These are phyloP conservation scores for Aethes cnicana DNA, from an alignment of 2,888 invertebrate species.

Conservation along the genomic window DNA sequence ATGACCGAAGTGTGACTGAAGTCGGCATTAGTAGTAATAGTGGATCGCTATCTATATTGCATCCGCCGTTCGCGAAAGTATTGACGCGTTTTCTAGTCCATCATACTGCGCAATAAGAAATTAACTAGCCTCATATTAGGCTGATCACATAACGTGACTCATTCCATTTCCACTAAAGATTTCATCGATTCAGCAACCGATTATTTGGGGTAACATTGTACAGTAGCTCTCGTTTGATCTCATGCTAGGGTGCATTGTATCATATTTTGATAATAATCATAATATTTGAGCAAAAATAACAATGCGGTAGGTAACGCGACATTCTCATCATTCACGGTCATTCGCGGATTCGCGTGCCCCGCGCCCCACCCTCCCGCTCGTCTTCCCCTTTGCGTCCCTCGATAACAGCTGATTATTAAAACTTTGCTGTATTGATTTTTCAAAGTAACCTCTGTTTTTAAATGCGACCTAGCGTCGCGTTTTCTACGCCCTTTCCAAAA, in stretches of 20 bases:
- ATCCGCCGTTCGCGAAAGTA: slow-evolving; percentile 3
- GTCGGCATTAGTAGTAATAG: not conserved
- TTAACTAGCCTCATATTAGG: slow-evolving; percentile 14
- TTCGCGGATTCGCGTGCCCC: slow-evolving; percentile 55
- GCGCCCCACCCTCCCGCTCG: slow-evolving; percentile 37
- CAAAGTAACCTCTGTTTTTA: slow-evolving; percentile 64
- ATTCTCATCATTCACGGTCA: slow-evolving; percentile 67
- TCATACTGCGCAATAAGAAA: slow-evolving; percentile 22
- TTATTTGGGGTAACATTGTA: not conserved
- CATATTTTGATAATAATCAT: slow-evolving; percentile 19
- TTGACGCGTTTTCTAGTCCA: slow-evolving; percentile 10
- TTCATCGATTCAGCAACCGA: too few relatives aligned
- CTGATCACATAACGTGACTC: slow-evolving; percentile 19
- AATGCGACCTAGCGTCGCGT: slow-evolving; percentile 43
- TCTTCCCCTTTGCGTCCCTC: slow-evolving; percentile 54
- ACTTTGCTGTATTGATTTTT: slow-evolving; percentile 80
- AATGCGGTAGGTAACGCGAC: slow-evolving; percentile 55
- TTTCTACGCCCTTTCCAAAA: slow-evolving; percentile 23
- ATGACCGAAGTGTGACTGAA: not conserved
- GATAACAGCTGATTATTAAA: slow-evolving; percentile 79
- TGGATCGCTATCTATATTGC: not conserved
- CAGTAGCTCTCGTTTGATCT: not conserved
- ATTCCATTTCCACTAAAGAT: too few relatives aligned
- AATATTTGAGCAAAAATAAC: slow-evolving; percentile 41
- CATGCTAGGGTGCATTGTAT: slow-evolving; percentile 4